Conservation (phyloP, 1,140 invertebrate species). For the Drosophila baimaii region DNA sequence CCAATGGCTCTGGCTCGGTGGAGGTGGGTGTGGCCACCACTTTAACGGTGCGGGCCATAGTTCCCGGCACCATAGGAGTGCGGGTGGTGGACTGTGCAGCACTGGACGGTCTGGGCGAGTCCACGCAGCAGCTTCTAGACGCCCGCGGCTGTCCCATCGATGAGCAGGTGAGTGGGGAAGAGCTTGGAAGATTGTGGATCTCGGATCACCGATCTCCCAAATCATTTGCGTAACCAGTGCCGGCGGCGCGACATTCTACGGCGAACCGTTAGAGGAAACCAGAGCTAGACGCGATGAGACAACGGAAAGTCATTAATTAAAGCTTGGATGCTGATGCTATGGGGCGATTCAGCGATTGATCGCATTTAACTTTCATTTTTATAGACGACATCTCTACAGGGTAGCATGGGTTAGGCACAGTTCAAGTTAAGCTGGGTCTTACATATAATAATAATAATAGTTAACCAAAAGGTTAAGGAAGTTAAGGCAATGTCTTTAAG, state of each 20-base stretch:
- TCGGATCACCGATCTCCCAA: not conserved
- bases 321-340: constrained; percentile 19
- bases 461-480: no score
- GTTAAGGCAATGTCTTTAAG: no score
- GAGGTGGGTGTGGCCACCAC: constrained; percentile 90
- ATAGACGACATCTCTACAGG: constrained; percentile 23
- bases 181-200: not conserved
- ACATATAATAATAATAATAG: no score
- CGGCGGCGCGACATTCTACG: constrained; percentile 40
- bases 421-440: not conserved
- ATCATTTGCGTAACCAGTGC: constrained; percentile 56
- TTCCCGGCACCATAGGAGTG: constrained; percentile 89
- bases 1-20: constrained; percentile 85
- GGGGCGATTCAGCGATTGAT: constrained; percentile 46
- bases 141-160: constrained; percentile 90
- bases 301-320: constrained; percentile 67
- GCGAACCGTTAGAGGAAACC: constrained; percentile 14
- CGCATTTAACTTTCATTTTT: constrained; percentile 65
- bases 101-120: constrained; percentile 89
- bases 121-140: constrained; percentile 88
- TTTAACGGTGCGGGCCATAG: constrained; percentile 88
- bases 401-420: constrained; percentile 6
- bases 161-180: constrained; percentile 85
- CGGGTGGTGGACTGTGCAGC: constrained; percentile 90
- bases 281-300: constrained; percentile 28